Base-by-base conservation (phyloP, 2,113 vertebrate species). In the Etheostoma cragini region DNA sequence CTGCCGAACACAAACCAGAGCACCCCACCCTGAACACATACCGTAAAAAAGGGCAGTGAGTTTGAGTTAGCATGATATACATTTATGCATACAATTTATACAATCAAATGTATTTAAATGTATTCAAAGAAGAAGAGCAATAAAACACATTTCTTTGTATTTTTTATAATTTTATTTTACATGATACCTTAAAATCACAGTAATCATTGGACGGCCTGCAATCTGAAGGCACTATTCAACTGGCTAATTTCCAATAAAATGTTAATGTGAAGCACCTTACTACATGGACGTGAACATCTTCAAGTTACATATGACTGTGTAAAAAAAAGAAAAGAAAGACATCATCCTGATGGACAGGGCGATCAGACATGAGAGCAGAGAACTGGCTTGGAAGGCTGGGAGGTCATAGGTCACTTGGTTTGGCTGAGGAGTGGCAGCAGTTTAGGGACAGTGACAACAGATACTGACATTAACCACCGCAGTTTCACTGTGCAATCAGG, bases 351-450 rank as follows among this genome's bases (percentile, higher is more conserved):
- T 8, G 8, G 61, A 82, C 21, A 70, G 63, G 63, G 65, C 6
- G 11, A 74, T 82, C 46, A 61, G 67, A 77, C 35, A 16, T 46
- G 77, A 78, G 71, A 76, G 65, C 67, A 80, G 38, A 49, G 57
- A 76, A 76, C 66, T 88, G 65, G 80, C 38, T 83, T 76, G 56
- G 54, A 67, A 67, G 45, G 80, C 66, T 65, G 61, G 68, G 61
- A 87, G 85, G 76, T 92, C 62, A 71, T 30, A 81, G 84, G 87
- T 89, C 86, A 91, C 74, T 80, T 74, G 72, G 67, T 93, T 94
- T 94, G 92, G 93, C 93, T 84, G 76, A 80, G 64, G 46, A 71
- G 65, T 81, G 66, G 89, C 76, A 87, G 58, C 71, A 76, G 63
- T 80, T 72, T 81, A 21, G 21, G 60, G 75, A 57, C 30, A 85